Base-by-base conservation (phyloP, 2,888 invertebrate genomes). In the Rotaria socialis region DNA sequence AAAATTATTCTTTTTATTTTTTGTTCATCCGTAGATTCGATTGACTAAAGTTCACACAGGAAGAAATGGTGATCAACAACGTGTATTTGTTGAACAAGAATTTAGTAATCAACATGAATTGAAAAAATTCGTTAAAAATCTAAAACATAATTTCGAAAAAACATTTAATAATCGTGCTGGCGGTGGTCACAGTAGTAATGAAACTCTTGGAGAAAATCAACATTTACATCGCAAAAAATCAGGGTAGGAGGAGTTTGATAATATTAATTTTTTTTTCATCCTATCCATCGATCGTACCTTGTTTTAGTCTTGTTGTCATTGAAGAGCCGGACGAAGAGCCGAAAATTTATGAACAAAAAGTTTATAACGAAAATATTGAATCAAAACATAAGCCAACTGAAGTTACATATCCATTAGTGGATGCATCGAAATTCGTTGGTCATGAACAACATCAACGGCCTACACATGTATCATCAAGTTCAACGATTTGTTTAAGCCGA, bases 301-400 rank as follows among this genome's bases (percentile, higher is more conserved):
- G 24, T 55, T 56, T 5, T 24, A 86, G 86, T n/a, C 80, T 86
- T 11, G 67, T 86, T 16, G 86, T 86, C 27, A 56, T 86, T n/a
- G 86, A 86, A 85, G 86, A 86, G 8, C 86, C 86, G 8, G 86
- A 85, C 52, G 86, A 86, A 85, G 86, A 86, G 56, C 86, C 86
- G 22, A 85, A 84, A 85, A n/a, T 85, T 4, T 86, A 86, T 56
- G 55, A 85, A 85, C 86, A 86, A 84, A 75, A 86, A 35, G 85
- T 85, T 80, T 47, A 47, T 47, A 47, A 43, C 24, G 80, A 41
- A 80, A 80, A 80, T 47, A 80, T 47, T n/a, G 16, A 80, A 47
- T 47, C 47, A 47, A 80, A n/a, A 80, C 27, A 5, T 14, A 14
- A 52, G 3, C 11, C 2, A 11, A 10, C 27, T 27, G 27, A 60